Evolutionary conservation across 2,888 invertebrate species (phyloP), one percentile per base, ranked within the genome.

Genomic region (Sialis lutaria): DNA sequence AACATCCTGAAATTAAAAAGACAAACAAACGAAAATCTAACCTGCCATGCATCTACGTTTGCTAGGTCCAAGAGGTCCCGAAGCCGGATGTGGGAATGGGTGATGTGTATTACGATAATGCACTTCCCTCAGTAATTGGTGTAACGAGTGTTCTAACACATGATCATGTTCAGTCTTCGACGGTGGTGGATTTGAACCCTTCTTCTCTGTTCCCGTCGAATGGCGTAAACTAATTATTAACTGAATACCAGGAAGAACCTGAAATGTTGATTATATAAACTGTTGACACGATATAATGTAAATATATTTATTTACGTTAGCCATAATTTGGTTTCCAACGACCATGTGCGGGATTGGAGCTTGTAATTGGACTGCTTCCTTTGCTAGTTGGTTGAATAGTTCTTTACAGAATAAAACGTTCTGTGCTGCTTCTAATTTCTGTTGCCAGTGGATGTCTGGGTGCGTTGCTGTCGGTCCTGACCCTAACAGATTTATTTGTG

Each of bases 381-480:
- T 82, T 0, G 95, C 95, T 47, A 96, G 67, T 57, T 95, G 86
- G 52, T 90, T 87, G 61, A 96, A 96, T 33, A 96, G 67, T 64
- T 96, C 96, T 65, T 95, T 95, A 61, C 96, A 96, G 67, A 95
- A 96, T 13, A 96, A 70, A 31, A 96, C 93, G 64, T 96, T 96
- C 61, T 96, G 96, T 0, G 95, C 95, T 0, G 90, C 89, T 61
- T 96, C 95, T n/a, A 96, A 68, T 56, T 91, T 91, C 59, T 90
- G 88, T 57, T 95, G 92, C 96, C 96, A 96, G 58, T 90, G 85
- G 53, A 82, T 72, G 54, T 87, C 86, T 0, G 80, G 75, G 49
- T 83, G 81, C 1, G 81, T 72, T 50, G 75, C 72, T 46, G 79
- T 74, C 0, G 84, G 80, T 41, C 82, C 83, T 54, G 84, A 74